Base-by-base conservation (phyloP, 2,797 vertebrate species). In the Coilia nasus region DNA sequence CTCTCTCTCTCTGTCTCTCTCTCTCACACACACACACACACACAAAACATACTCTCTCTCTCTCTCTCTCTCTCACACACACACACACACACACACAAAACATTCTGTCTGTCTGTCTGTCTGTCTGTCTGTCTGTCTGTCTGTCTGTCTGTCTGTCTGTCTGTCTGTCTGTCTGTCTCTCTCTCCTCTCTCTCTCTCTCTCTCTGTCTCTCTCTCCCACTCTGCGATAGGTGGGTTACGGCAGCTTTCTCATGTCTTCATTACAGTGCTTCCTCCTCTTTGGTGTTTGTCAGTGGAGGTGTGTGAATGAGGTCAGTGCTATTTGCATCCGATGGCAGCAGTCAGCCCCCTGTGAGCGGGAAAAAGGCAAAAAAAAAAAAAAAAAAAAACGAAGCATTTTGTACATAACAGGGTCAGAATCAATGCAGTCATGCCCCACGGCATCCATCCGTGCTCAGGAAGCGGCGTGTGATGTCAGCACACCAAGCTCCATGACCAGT, bases 271-370 rank as follows among this genome's bases (percentile, higher is more conserved):
- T 71, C 81, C 25, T 57, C 60, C 85, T 54, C 54, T 56, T 44
- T 44, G 71, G 44, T 23, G 54, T 64, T 60, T 85, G 84, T 81
- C 67, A 64, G 21, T 83, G 75, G 54, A 81, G 54, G 85, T 83
- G 75, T 81, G 71, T 83, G 57, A 83, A 86, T 71, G 75, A 54
- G 82, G 78, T 86, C 85, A 81, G 28, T 3, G 46, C 62, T 7
- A 21, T 44, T 81, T 83, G n/a, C 56, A 21, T 62, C 83, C 31
- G 81, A 82, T 71, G 81, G 9, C 28, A 86, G 9, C 28, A 86
- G 82, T 15, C 25, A 15, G 64, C 64, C 28, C 64, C 67, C 67
- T 17, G 31, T 41, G 67, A 35, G 67, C 15, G 28, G 35, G 67
- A 75, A 31, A 67, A 28, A 67, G 25, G 62, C 28, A 41, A 54